phyloP scores from a whole-genome alignment of 2,113 vertebrate species.

The Sminthopsis crassicaudata region DNA sequence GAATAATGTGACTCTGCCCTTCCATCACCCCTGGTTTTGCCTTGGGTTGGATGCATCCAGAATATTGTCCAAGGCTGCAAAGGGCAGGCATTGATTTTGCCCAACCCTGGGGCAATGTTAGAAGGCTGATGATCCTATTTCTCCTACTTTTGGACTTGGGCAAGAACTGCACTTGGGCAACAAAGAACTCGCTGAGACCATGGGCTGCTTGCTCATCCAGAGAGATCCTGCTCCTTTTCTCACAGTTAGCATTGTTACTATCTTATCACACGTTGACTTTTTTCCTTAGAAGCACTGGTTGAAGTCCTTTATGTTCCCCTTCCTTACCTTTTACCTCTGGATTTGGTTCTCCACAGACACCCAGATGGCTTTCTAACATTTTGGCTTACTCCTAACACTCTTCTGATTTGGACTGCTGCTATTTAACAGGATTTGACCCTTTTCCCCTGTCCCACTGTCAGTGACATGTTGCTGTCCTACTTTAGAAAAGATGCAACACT shows the following conservation, averaged over 20 bases:
- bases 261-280: background rate
- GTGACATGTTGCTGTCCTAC: background rate
- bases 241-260: background rate
- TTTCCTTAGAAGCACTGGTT: background rate
- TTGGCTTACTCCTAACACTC: background rate
- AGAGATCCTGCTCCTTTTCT: background rate
- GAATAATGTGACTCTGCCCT: background rate
- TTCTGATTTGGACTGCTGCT: background rate
- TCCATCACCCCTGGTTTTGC: background rate
- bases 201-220: background rate
- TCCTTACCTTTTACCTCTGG: background rate
- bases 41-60: background rate
- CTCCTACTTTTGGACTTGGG: background rate
- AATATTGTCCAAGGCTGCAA: background rate
- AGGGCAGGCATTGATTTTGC: background rate
- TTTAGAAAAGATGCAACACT: background rate
- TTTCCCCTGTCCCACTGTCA: background rate
- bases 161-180: background rate
- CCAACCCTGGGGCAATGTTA: background rate
- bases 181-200: background rate
- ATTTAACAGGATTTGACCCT: background rate
- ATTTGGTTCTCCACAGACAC: background rate
- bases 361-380: background rate
- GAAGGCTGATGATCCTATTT: background rate
- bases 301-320: background rate